Evolutionary conservation across 2,888 invertebrate species (phyloP).

Genomic region (Syrista parreyssii): DNA sequence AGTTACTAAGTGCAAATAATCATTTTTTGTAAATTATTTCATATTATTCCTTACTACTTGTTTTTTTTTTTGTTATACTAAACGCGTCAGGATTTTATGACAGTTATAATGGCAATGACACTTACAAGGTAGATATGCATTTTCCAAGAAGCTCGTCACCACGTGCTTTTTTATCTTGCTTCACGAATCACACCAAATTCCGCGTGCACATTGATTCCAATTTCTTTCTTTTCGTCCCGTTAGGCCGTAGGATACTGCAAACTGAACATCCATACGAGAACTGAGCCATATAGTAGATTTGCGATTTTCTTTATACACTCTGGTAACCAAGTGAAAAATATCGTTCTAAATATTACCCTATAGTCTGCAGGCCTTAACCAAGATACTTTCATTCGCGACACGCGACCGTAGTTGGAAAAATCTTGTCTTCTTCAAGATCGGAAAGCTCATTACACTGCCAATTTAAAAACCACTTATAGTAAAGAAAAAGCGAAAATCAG

Average conservation of each 20-base stretch:
- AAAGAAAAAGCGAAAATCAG: not conserved
- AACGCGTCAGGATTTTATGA: not conserved
- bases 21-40: not conserved
- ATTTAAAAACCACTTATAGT: not conserved
- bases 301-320: slow-evolving; percentile 67
- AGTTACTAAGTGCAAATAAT: not conserved
- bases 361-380: slow-evolving; percentile 45
- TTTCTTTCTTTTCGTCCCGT: not conserved
- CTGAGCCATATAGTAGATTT: slow-evolving; percentile 64
- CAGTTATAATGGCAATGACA: not conserved
- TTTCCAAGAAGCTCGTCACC: not conserved
- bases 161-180: not conserved
- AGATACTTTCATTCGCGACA: slow-evolving; percentile 66
- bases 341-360: slow-evolving; percentile 66
- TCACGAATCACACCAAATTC: slow-evolving; percentile 16
- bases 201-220: slow-evolving; percentile 19
- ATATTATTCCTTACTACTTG: no score
- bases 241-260: slow-evolving; percentile 43
- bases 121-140: not conserved
- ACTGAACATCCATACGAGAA: slow-evolving; percentile 58
- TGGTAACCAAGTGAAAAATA: slow-evolving; percentile 66
- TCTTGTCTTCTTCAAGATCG: slow-evolving; percentile 47
- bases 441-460: not conserved
- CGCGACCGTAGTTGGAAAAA: slow-evolving; percentile 59
- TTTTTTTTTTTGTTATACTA: no score